Evolutionary conservation across 2,113 vertebrate species (phyloP), one percentile per base, ranked within the genome.

Genomic region (Corythornis vintsioides): DNA sequence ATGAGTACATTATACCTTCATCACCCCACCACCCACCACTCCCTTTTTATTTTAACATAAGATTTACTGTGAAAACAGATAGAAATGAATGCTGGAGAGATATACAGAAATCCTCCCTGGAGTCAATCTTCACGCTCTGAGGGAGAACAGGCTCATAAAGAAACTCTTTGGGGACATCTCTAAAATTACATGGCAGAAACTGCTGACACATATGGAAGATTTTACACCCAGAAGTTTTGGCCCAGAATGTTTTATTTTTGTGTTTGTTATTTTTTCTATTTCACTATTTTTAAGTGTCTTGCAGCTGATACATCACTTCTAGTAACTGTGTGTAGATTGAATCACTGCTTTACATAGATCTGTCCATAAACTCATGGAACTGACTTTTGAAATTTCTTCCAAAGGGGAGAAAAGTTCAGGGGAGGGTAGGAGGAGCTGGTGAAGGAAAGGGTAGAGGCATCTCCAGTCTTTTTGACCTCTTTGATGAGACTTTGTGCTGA

Each of bases 301-400:
- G 77, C 77, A 91, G 61, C 82, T 88, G 82, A 92, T 84, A 57
- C 60, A 79, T 70, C 61, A 87, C 53, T 96, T 81, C 93, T 91
- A 94, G 92, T 94, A 82, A 94, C 63, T 91, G 83, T 93, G 76
- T 65, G 35, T 53, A 93, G 78, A 78, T 80, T 94, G 91, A 95
- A 65, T 94, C 90, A 90, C 83, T 67, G 43, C 79, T 94, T 96
- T 89, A 88, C 86, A 90, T 78, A 89, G 63, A 82, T 92, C 65
- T 94, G n/a, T 91, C 72, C 70, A 84, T 89, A 94, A 94, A 96
- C 55, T 71, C 89, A 67, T 50, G 56, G 72, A 96, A 88, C 56
- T 79, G 76, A 91, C 71, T 92, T 89, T 29, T 77, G 78, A 84
- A 83, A 75, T 83, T 81, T 70, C 89, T 91, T 92, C 88, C 85